Conservation (phyloP, 1,140 invertebrate genomes). For the Cyclina sinensis region DNA sequence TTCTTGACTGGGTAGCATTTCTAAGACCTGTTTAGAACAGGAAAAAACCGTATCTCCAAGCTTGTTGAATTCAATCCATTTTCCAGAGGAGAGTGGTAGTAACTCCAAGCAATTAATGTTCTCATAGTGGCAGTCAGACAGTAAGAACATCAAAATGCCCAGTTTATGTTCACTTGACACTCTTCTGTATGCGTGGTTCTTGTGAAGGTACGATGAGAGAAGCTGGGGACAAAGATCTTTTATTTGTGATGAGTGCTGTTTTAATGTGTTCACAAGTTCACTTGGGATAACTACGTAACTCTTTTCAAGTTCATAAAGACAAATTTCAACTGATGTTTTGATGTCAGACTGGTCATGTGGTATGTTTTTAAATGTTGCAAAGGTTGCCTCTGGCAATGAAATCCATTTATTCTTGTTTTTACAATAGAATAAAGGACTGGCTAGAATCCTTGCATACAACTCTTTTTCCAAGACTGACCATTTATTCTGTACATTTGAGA, state of each 20-base stretch:
- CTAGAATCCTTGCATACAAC: background rate
- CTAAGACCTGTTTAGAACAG: background rate
- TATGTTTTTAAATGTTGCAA: slow-evolving; percentile 46
- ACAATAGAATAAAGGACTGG: background rate
- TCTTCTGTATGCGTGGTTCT: background rate
- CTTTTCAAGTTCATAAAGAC: background rate
- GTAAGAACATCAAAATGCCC: slow-evolving; percentile 1
- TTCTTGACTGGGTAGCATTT: slow-evolving; percentile 11
- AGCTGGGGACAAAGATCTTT: background rate
- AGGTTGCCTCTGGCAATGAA: background rate
- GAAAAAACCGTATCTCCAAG: background rate
- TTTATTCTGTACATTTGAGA: background rate
- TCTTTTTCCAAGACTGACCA: slow-evolving; percentile 10
- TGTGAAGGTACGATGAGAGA: background rate
- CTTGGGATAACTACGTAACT: background rate
- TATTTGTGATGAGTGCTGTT: background rate
- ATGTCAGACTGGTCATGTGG: background rate
- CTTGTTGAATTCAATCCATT: slow-evolving; percentile 40
- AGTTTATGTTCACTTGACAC: background rate
- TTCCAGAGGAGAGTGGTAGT: slow-evolving; percentile 20
- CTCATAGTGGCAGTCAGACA: background rate
- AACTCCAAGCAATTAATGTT: slow-evolving; percentile 17
- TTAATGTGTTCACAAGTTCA: slow-evolving; percentile 15
- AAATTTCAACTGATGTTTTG: background rate
- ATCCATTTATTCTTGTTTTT: slow-evolving; percentile 39